Evolutionary conservation across 2,888 invertebrate genomes (phyloP).

Genomic region (Xylophagus ater): DNA sequence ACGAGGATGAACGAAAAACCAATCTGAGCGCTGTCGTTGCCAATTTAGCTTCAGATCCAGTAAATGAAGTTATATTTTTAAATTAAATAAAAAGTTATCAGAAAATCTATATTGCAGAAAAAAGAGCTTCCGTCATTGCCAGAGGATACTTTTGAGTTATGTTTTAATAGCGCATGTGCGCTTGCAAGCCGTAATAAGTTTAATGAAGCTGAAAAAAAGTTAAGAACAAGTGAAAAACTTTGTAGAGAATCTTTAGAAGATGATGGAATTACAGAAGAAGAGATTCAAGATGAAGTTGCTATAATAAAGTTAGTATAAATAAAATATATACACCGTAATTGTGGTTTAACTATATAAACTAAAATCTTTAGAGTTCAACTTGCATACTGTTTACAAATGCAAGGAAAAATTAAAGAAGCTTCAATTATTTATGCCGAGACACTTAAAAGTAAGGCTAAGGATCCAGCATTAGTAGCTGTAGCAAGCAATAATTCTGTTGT

Average conservation of each 20-base stretch:
- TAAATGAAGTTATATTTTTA: slow-evolving; percentile 35
- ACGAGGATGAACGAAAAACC: slow-evolving; percentile 88
- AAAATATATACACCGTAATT: neutral
- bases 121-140: slow-evolving; percentile 45
- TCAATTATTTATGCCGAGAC: slow-evolving; percentile 69
- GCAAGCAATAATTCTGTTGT: slow-evolving; percentile 90
- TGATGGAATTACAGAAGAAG: slow-evolving; percentile 83
- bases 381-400: slow-evolving; percentile 78
- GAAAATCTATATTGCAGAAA: slow-evolving; percentile 28
- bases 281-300: slow-evolving; percentile 86
- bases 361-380: slow-evolving; percentile 60
- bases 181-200: slow-evolving; percentile 54
- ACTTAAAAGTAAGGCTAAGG: slow-evolving; percentile 79
- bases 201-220: slow-evolving; percentile 66
- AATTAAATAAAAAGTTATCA: neutral
- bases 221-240: slow-evolving; percentile 71
- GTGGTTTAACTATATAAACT: neutral
- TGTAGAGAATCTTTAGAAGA: slow-evolving; percentile 78
- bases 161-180: slow-evolving; percentile 85
- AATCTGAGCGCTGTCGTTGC: slow-evolving; percentile 89
- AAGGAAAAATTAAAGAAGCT: slow-evolving; percentile 78
- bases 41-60: slow-evolving; percentile 53
- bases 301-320: slow-evolving; percentile 55
- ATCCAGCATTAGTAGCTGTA: slow-evolving; percentile 79
- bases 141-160: slow-evolving; percentile 77